Conservation (phyloP, 2,888 invertebrate species). For the Plagodis pulveraria region DNA sequence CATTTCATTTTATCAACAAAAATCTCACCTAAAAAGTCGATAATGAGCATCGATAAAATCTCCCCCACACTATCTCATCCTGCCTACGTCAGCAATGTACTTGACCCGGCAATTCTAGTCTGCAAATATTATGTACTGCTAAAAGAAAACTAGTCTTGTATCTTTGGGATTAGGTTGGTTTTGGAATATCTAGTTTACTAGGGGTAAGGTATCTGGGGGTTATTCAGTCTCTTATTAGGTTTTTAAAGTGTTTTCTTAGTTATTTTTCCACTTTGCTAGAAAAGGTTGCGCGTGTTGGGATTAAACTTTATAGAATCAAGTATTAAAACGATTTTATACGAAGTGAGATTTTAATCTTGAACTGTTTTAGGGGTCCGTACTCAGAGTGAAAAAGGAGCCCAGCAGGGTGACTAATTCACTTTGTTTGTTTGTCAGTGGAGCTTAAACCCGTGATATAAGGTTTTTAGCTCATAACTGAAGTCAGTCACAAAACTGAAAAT, state of each 20-base stretch:
- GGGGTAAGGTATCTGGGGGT: constrained; percentile 3
- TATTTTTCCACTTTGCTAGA: background rate
- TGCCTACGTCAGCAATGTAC: constrained; percentile 47
- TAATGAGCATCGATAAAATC: constrained; percentile 1
- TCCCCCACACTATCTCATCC: constrained; percentile 45
- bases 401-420: no score
- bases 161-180: constrained; percentile 5
- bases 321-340: no score
- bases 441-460: no score
- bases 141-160: constrained; percentile 19
- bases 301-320: background rate
- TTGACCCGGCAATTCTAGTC: constrained; percentile 47
- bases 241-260: constrained; percentile 6
- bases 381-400: no score
- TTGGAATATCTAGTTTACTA: constrained; percentile 3
- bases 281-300: background rate
- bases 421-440: no score
- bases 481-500: no score
- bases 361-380: no score
- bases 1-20: background rate
- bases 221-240: constrained; percentile 12
- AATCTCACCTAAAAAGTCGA: background rate
- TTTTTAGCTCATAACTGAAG: no score
- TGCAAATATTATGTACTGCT: constrained; percentile 13
- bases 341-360: no score